Base-by-base conservation (phyloP, 2,113 vertebrate species). In the Mustela nigripes region DNA sequence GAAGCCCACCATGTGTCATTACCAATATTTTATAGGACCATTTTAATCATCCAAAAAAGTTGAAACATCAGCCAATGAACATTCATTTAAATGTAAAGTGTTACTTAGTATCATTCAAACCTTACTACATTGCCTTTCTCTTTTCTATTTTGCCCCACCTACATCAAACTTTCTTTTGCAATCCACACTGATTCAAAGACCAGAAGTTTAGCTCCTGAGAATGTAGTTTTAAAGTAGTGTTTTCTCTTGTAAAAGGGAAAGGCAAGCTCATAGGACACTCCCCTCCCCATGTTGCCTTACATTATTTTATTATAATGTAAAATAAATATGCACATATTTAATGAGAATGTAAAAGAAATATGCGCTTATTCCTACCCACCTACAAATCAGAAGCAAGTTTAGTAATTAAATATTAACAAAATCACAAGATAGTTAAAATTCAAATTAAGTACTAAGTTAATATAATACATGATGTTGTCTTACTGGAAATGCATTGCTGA, bases 391-490 rank as follows among this genome's bases (percentile, higher is more conserved):
- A 97, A 88, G 26, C n/a, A 95, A 86, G 76, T 74, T 85, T 97
- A 56, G 56, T 95, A 96, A 90, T 88, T 91, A 94, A 95, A 95
- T 82, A 71, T 16, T 56, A 93, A 95, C 79, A 90, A 89, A 91
- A 91, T 33, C 62, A 56, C 28, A 92, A 91, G 94, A 73, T 9
- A 79, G 95, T 97, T 96, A 97, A 95, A 97, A 96, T 96, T 97
- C 79, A 96, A 97, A 97, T 97, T 87, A 96, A 97, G 21, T 74
- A 80, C 36, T 93, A 83, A 96, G 91, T 91, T 91, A 93, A 95
- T 89, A 33, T 24, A 89, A 93, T 45, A 26, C 33, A 69, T 86
- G 48, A 74, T 89, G 31, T 60, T 91, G 53, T 90, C 84, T 96
- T 97, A 15, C 45, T 48, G 12, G 74, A 93, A 79, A 48, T 74